Conservation (phyloP, 2,888 invertebrate species). For the Cheilosia vernalis region DNA sequence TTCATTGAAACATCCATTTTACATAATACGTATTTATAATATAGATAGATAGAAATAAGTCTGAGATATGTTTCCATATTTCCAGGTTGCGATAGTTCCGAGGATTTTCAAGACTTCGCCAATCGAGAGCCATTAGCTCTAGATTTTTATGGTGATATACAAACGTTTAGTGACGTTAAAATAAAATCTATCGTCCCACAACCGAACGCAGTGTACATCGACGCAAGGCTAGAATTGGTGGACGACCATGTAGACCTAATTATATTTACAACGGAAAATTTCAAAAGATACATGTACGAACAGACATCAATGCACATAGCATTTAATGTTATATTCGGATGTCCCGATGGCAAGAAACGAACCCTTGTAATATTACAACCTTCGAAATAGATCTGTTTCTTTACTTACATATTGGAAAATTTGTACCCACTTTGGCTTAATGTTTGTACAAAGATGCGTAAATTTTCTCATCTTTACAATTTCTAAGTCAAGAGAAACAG, state of each 20-base stretch:
- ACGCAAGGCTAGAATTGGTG: constrained; percentile 73
- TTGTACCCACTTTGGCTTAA: no score
- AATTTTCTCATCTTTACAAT: no score
- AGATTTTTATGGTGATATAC: constrained; percentile 24
- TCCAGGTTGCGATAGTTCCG: constrained; percentile 25
- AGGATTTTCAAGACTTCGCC: not conserved
- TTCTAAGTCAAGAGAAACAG: not conserved
- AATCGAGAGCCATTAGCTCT: constrained; percentile 27
- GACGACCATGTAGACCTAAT: constrained; percentile 45
- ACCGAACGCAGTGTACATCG: constrained; percentile 76
- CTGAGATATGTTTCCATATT: not conserved
- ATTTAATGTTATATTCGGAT: constrained; percentile 73
- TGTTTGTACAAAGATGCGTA: no score
- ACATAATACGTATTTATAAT: no score
- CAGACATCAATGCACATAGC: constrained; percentile 74
- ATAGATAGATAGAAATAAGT: not conserved
- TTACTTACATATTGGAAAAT: no score
- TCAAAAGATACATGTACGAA: constrained; percentile 76
- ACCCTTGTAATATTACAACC: constrained; percentile 64
- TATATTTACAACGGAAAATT: constrained; percentile 76
- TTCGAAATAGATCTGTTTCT: no score
- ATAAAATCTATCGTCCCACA: constrained; percentile 69
- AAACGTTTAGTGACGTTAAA: constrained; percentile 62
- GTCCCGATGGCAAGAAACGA: constrained; percentile 68
- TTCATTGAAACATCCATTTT: no score